These are phyloP conservation scores for Leucopsar rothschildi DNA, from an alignment of 2,113 vertebrate genomes.

Conservation along the genomic window DNA sequence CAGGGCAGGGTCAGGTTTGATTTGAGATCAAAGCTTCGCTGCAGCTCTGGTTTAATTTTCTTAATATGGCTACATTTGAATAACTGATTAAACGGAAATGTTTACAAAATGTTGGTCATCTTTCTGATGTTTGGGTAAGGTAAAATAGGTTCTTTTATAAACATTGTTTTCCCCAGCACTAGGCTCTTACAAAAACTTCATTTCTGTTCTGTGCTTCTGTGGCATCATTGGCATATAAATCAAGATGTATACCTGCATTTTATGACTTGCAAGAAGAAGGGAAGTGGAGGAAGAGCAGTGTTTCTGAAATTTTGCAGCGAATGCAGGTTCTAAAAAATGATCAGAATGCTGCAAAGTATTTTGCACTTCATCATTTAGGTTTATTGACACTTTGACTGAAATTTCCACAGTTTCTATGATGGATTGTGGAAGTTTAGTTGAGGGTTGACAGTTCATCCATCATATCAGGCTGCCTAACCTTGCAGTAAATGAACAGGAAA, in stretches of 20 bases:
- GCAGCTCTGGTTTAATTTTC: neutral
- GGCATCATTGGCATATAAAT: neutral
- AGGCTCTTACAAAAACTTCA: neutral
- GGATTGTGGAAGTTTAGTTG: conserved; percentile 81
- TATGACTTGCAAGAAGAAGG: neutral
- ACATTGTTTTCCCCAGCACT: neutral
- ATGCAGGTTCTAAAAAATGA: neutral
- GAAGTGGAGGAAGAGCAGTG: neutral
- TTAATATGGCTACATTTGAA: neutral
- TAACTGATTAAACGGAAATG: neutral
- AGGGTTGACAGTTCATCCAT: conserved; percentile 83
- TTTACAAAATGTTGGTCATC: neutral
- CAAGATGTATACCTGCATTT: neutral
- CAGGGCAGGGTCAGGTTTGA: neutral
- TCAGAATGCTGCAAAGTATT: conserved; percentile 40
- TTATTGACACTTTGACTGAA: conserved; percentile 66
- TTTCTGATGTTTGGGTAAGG: neutral
- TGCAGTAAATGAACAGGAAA: conserved; percentile 88
- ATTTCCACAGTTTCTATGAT: conserved; percentile 73
- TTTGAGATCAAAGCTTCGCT: neutral
- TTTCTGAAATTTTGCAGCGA: conserved; percentile 14
- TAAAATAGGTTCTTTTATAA: neutral
- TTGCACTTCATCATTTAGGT: conserved; percentile 48
- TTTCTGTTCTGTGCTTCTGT: neutral
- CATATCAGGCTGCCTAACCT: conserved; percentile 86